Percentiles rank a stretch among this genome's conserved stretches.
Evolutionary conservation across 2,797 vertebrate genomes (phyloP).

Genomic region (Sebastes taczanowskii): DNA sequence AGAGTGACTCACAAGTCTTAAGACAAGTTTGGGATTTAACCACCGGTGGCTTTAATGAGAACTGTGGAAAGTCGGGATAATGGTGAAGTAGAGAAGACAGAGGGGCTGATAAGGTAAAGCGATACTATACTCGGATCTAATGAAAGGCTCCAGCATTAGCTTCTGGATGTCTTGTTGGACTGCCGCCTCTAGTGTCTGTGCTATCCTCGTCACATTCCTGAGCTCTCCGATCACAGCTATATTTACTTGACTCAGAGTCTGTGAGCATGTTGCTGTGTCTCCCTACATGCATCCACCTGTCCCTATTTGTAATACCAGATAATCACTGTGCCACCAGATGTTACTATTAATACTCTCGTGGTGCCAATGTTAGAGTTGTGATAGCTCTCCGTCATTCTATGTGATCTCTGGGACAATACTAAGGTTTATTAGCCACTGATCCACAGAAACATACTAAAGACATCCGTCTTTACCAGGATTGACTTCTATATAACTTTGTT

Average conservation of each 20-base stretch:
- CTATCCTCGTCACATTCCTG: conserved; percentile 70
- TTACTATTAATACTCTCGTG: conserved; percentile 43
- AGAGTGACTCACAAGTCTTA: background rate
- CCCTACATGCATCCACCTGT: conserved; percentile 69
- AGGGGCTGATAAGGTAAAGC: background rate
- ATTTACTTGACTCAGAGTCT: conserved; percentile 68
- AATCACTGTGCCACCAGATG: conserved; percentile 26
- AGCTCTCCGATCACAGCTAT: conserved; percentile 70
- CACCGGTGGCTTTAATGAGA: background rate
- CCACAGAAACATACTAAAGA: background rate
- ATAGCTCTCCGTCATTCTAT: conserved; percentile 4
- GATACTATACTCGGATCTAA: background rate
- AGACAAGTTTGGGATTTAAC: conserved; percentile 21
- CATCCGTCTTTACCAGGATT: background rate
- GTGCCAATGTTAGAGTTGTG: background rate
- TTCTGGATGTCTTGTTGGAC: background rate
- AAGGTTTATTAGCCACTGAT: conserved; percentile 7
- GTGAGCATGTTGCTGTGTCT: conserved; percentile 34
- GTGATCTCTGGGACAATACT: conserved; percentile 8
- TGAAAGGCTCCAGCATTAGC: background rate
- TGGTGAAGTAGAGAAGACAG: background rate
- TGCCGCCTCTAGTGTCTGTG: conserved; percentile 18
- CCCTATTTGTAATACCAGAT: conserved; percentile 59
- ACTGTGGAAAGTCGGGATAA: background rate
- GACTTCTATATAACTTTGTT: background rate